These are phyloP conservation scores for Porphyrio hochstetteri DNA, from an alignment of 2,113 vertebrate species.

Conservation along the genomic window DNA sequence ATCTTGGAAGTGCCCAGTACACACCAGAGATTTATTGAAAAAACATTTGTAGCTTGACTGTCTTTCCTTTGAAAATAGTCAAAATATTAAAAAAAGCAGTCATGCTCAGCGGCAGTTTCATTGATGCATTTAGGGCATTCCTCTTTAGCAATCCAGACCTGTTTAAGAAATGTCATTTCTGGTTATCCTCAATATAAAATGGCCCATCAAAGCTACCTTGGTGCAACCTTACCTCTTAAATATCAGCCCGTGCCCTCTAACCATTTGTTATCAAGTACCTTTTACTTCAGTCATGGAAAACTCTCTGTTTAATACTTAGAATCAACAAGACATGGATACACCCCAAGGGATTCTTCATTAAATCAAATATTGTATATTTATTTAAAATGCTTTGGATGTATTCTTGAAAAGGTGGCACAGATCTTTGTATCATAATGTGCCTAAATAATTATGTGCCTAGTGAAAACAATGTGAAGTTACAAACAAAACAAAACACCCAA, in stretches of 20 bases:
- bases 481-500: neutral
- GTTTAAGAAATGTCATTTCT: slow-evolving; percentile 76
- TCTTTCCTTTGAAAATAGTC: slow-evolving; percentile 51
- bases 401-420: neutral
- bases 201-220: slow-evolving; percentile 67
- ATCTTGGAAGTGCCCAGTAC: slow-evolving; percentile 47
- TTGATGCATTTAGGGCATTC: slow-evolving; percentile 63
- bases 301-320: slow-evolving; percentile 20
- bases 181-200: slow-evolving; percentile 73
- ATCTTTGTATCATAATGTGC: neutral
- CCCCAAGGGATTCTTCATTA: neutral
- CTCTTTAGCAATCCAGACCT: slow-evolving; percentile 70
- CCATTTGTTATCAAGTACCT: slow-evolving; percentile 64
- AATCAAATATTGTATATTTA: neutral
- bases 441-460: neutral
- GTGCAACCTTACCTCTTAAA: slow-evolving; percentile 73
- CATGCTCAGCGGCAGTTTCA: slow-evolving; percentile 62
- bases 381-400: neutral
- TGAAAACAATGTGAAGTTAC: neutral
- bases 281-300: slow-evolving; percentile 44
- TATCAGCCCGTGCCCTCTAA: slow-evolving; percentile 71
- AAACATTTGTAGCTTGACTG: slow-evolving; percentile 60
- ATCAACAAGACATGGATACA: slow-evolving; percentile 9
- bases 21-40: slow-evolving; percentile 63
- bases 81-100: slow-evolving; percentile 71